Base-by-base conservation (phyloP, 2,888 invertebrate genomes). In the Orthosia gothica region DNA sequence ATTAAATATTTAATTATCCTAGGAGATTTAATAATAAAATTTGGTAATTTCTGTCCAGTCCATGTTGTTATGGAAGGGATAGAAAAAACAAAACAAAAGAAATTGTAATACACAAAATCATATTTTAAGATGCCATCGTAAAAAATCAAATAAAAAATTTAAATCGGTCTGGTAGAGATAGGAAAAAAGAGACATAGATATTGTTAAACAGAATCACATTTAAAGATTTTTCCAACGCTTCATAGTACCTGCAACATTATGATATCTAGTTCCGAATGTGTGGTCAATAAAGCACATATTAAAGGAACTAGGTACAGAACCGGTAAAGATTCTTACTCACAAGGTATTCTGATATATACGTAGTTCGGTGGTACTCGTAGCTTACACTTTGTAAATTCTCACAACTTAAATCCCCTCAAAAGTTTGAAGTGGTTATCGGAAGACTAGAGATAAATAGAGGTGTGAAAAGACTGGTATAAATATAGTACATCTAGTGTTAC, bases 1-100 rank as follows among this genome's bases (percentile, higher is more conserved):
- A 78, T 85, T 70, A 68, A 72, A 69, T 12, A 65, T 72, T 82
- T 66, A 62, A 75, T 73, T 74, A 54, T 15, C n/a, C 12, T 45
- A 26, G 15, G 63, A 62, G 12, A 64, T 45, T 47, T 20, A 16
- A 73, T 5, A 59, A 26, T 52, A 4, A 40, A 52, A 26, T 45
- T 40, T 20, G 13, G 15, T 13, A 20, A 20, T 47, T 70, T 45
- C 16, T 2, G 5, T 50, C 18, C 15, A 12, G n/a, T 3, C 5
- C 40, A 13, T 7, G 3, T 55, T 54, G 3, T 26, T 50, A 4
- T 16, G 2, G 16, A 23, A 16, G 11, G 5, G 0, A 55, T 23
- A 12, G 66, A 45, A 52, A 23, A 2, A 49, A 54, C 4, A 1
- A 23, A 26, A 23, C 11, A 20, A 32, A n/a, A 52, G 3, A n/a